Percentiles rank a stretch among this genome's conserved stretches.
Conservation (phyloP, 2,113 vertebrate species). For the Elaphurus davidianus region DNA sequence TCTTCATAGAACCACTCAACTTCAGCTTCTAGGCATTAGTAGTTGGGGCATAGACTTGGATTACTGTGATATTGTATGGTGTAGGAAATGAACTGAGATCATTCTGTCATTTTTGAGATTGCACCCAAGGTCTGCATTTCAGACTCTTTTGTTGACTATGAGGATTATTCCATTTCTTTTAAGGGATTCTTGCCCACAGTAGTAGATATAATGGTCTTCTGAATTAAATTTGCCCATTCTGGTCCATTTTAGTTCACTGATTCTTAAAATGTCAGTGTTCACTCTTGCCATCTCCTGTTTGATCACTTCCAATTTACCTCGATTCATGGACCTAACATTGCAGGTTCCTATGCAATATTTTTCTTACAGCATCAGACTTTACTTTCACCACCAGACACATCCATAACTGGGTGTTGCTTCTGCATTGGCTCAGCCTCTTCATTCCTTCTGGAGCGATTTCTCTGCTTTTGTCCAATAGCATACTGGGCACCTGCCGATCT, state of each 20-base stretch:
- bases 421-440: neutral
- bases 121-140: neutral
- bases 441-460: neutral
- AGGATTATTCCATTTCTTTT: neutral
- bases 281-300: neutral
- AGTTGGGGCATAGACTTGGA: neutral
- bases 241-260: neutral
- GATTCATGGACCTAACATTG: neutral
- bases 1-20: neutral
- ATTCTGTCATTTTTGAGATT: neutral
- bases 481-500: rapidly evolving
- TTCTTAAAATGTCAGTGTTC: neutral
- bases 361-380: neutral
- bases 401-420: neutral
- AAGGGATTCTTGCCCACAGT: neutral
- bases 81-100: neutral
- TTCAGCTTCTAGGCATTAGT: neutral
- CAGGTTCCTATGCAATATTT: neutral
- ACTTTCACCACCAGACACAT: neutral
- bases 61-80: neutral
- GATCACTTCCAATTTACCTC: neutral
- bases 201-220: neutral
- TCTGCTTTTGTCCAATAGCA: neutral
- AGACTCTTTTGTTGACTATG: neutral
- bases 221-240: neutral